Evolutionary conservation across 2,888 invertebrate genomes (phyloP).

Genomic region (Hesperia comma): DNA sequence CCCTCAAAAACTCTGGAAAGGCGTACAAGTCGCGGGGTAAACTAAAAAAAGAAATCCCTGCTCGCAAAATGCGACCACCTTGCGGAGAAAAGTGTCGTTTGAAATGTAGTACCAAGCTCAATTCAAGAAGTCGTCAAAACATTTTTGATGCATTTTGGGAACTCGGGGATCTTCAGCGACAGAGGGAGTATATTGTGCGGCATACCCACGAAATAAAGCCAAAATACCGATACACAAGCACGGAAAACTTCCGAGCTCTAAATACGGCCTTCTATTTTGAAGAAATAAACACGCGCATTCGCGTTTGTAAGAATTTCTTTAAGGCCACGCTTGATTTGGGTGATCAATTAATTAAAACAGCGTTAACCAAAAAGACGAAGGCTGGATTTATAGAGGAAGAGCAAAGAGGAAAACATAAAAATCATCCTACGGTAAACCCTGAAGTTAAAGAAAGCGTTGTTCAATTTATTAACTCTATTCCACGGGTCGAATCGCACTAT

Average conservation of each 20-base stretch:
- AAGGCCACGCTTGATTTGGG: slow-evolving; percentile 34
- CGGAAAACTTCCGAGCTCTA: slow-evolving; percentile 26
- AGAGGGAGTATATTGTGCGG: slow-evolving; percentile 37
- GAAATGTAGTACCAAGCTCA: slow-evolving; percentile 37
- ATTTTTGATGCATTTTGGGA: slow-evolving; percentile 36
- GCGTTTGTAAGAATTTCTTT: slow-evolving; percentile 38
- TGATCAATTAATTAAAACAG: slow-evolving; percentile 24
- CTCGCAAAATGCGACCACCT: slow-evolving; percentile 15
- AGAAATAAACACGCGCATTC: slow-evolving; percentile 1
- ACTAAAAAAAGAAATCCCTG: too few species aligned
- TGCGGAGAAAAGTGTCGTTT: slow-evolving; percentile 39
- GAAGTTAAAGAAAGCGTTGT: slow-evolving; percentile 36
- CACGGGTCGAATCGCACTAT: slow-evolving; percentile 37
- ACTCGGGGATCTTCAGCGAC: slow-evolving; percentile 33
- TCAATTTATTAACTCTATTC: slow-evolving; percentile 38
- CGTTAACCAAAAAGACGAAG: slow-evolving; percentile 19
- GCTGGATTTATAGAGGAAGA: slow-evolving; percentile 23
- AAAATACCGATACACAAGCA: slow-evolving; percentile 31
- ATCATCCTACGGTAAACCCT: background rate
- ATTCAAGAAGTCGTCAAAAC: slow-evolving; percentile 33
- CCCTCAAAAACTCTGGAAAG: too few species aligned
- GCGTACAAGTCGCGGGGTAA: too few species aligned
- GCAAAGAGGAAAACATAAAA: background rate
- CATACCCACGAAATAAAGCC: slow-evolving; percentile 32
- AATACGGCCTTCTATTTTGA: slow-evolving; percentile 36